phyloP scores from a whole-genome alignment of 2,797 vertebrate genomes.

The Orientallactaga sibirica region DNA sequence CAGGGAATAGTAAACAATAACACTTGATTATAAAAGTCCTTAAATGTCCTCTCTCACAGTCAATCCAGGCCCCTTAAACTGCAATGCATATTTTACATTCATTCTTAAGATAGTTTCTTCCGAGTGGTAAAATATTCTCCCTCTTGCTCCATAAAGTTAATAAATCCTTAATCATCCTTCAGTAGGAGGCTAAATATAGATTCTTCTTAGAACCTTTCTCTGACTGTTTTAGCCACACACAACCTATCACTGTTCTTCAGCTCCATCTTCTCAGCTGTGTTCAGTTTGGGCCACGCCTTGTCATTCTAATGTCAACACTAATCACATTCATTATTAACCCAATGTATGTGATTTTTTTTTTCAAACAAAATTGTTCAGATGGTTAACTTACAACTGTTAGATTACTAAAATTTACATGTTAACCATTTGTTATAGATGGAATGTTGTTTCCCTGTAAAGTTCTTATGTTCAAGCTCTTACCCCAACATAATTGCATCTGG shows the following conservation, averaged over 20 bases:
- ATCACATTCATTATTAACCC: not conserved
- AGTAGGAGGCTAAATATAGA: not conserved
- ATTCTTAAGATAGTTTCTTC: not conserved
- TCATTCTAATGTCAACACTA: not conserved
- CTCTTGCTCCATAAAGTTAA: not conserved
- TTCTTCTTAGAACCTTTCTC: not conserved
- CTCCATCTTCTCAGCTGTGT: not conserved
- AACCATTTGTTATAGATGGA: not conserved
- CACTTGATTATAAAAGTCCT: conserved; percentile 45
- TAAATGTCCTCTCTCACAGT: conserved; percentile 40
- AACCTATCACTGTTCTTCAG: conserved; percentile 12
- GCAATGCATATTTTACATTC: not conserved
- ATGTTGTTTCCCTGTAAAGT: not conserved
- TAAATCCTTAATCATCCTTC: conserved; percentile 27
- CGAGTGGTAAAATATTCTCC: conserved; percentile 44
- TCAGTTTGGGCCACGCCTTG: not conserved
- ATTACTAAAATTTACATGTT: not conserved
- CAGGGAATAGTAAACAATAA: conserved; percentile 60
- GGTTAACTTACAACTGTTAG: not conserved
- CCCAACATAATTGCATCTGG: not conserved
- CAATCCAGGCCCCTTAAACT: conserved; percentile 1
- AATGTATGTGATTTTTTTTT: not conserved
- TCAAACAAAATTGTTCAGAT: not conserved
- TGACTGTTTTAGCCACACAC: not conserved
- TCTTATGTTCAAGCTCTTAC: not conserved